Evolutionary conservation across 1,140 invertebrate species (phyloP), one percentile per base, ranked within the genome.

Genomic region (Lithobius niger): DNA sequence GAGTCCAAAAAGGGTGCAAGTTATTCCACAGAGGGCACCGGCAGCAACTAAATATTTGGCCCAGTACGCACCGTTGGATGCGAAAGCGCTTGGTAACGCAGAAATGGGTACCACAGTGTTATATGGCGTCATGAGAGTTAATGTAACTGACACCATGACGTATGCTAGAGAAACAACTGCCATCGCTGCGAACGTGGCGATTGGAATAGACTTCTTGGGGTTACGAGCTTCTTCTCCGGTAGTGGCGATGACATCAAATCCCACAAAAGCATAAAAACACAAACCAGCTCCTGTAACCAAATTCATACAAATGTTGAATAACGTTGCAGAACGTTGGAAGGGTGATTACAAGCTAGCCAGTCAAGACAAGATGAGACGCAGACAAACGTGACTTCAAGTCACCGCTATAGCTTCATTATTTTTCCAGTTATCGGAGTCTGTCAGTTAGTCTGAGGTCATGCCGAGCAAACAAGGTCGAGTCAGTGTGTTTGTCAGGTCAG

Each of bases 11-110:
- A 92, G 71, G 0, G 86, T 89, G 0, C 73, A 76, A 0, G 86
- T 89, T 84, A 95, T 90, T 6, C 88, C 90, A 65, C 86, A 86
- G 0, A 94, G 73, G 0, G 90, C 88, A 4, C 90, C 90, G 1
- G 93, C 75, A 0, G 86, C 84, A 2, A 94, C 87, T 0, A 85
- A 77, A 63, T 88, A 88, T 71, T 87, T 89, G 0, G 88, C 87
- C 88, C 88, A 93, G 13, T 79, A 49, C 27, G 51, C 61, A 3
- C 66, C 68, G 45, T 67, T 64, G 16, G 77, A 71, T 0, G 81
- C 79, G 64, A 95, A 86, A 1, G 88, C 89, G 62, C 84, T 83
- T 0, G 90, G 86, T 48, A 94, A 71, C 2, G 89, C 86, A 16
- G 89, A 86, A 25, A 79, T 79, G 0, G 82, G 80, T 66, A 82